Evolutionary conservation across 2,113 vertebrate species (phyloP), one percentile per base, ranked within the genome.

Genomic region (Ornithorhynchus anatinus): DNA sequence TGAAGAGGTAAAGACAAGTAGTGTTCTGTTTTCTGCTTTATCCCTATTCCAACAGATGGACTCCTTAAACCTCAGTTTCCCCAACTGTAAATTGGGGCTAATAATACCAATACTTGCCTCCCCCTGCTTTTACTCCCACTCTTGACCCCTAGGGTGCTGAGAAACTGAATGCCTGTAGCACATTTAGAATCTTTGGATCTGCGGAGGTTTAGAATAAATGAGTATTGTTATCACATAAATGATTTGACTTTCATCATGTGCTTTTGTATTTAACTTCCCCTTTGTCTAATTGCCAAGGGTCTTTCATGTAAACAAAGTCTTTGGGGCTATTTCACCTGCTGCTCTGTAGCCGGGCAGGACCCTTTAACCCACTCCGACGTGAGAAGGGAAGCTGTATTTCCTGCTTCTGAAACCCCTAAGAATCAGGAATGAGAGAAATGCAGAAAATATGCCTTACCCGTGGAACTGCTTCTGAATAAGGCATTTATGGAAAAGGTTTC

Each of bases 391-490:
- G 72, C 51, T 52, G n/a, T 37, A 23, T 64, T 77, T 84, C 67
- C 63, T 77, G n/a, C 20, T 47, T 54, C n/a, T 44, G 52, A 25
- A 43, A 27, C 14, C 22, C 72, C 61, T 50, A 63, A 69, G 57
- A 45, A 58, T 65, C 70, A 80, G 72, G 86, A 88, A 88, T 88
- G 86, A 85, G 36, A 88, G 84, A 77, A 82, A 88, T 86, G 86
- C 75, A 71, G 79, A 72, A 80, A 88, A 83, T 72, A 42, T 87
- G 79, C 77, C 68, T 53, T 72, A 75, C 80, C 72, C 53, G 57
- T 48, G 29, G 72, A 80, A 82, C 83, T 73, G 59, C 67, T 70
- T 77, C 72, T 87, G 77, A 88, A 88, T 86, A 74, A 78, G 39
- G 67, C 66, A 3, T 63, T 88, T 80, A 88, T 82, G 67, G 74